Percentiles rank a stretch among this genome's conserved stretches.
Conservation (phyloP, 2,797 vertebrate species). For the Austrolebias charrua region DNA sequence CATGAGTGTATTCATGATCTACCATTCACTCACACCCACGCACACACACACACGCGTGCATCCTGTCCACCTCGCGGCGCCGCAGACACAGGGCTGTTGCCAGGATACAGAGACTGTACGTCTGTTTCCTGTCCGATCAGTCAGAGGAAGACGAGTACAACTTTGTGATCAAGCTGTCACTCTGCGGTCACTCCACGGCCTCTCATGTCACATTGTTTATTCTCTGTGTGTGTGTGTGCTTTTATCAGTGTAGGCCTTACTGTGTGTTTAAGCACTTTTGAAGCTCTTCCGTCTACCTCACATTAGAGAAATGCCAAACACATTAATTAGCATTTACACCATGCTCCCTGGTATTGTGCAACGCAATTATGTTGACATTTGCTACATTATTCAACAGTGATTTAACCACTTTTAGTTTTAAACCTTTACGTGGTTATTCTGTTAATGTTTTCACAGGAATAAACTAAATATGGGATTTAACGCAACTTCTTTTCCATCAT, state of each 20-base stretch:
- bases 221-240: background rate
- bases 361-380: conserved; percentile 50
- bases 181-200: conserved; percentile 27
- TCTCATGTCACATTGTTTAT: conserved; percentile 29
- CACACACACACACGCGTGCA: conserved; percentile 16
- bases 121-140: conserved; percentile 66
- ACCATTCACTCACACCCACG: conserved; percentile 28
- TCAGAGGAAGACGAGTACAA: conserved; percentile 56
- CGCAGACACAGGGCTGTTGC: conserved; percentile 59
- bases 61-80: conserved; percentile 56
- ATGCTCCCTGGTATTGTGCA: conserved; percentile 23
- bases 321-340: conserved; percentile 54
- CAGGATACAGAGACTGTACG: conserved; percentile 63
- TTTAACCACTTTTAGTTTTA: conserved; percentile 15
- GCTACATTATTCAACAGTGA: conserved; percentile 26
- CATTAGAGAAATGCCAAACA: conserved; percentile 56
- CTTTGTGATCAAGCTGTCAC: conserved; percentile 65
- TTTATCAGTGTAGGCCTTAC: conserved; percentile 1
- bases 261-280: conserved; percentile 24
- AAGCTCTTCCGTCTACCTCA: conserved; percentile 20
- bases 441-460: conserved; percentile 1
- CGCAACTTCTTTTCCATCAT: background rate
- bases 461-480: background rate
- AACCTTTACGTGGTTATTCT: conserved; percentile 6
- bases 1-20: conserved; percentile 23